Percentiles rank a stretch among this genome's conserved stretches.
These are phyloP conservation scores for Bradypodion pumilum DNA, from an alignment of 2,797 vertebrate genomes.

Conservation along the genomic window DNA sequence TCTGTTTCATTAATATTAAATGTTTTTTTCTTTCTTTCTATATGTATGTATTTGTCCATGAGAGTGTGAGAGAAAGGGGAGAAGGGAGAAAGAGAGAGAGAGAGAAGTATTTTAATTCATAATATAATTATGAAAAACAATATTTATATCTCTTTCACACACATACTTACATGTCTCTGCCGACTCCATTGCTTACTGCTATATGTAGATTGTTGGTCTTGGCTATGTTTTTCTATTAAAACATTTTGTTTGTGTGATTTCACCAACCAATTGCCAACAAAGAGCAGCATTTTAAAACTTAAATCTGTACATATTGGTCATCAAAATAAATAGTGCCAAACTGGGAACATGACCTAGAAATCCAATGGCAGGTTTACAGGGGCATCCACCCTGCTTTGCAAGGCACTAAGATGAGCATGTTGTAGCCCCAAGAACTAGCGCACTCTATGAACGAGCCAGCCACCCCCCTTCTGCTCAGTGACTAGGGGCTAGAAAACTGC, in stretches of 20 bases:
- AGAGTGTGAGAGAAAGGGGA: too few species aligned
- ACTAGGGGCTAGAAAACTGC: slow-evolving; percentile 89
- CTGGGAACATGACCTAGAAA: slow-evolving; percentile 86
- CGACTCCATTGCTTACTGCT: slow-evolving; percentile 65
- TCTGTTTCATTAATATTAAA: slow-evolving; percentile 49
- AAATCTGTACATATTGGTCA: slow-evolving; percentile 45
- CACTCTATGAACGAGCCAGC: slow-evolving; percentile 85
- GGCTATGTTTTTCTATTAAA: slow-evolving; percentile 64
- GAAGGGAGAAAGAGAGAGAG: too few species aligned
- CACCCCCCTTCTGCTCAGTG: slow-evolving; percentile 78
- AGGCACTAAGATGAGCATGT: slow-evolving; percentile 80
- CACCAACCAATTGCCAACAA: slow-evolving; percentile 60
- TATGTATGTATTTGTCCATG: too few species aligned
- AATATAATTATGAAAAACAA: slow-evolving; percentile 61
- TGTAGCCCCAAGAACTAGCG: slow-evolving; percentile 88
- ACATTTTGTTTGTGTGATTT: slow-evolving; percentile 53
- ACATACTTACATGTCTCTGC: slow-evolving; percentile 37
- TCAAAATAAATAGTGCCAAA: slow-evolving; percentile 57
- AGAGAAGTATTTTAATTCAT: slow-evolving; percentile 45
- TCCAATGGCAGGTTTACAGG: slow-evolving; percentile 78
- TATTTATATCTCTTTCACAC: slow-evolving; percentile 10
- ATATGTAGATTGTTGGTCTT: slow-evolving; percentile 65
- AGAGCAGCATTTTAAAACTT: slow-evolving; percentile 64
- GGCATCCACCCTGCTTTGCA: slow-evolving; percentile 82
- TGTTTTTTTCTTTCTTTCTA: slow-evolving; percentile 26